Percentiles rank a stretch among this genome's conserved stretches.
Evolutionary conservation across 2,888 invertebrate genomes (phyloP).

Genomic region (Papilio demoleus): DNA sequence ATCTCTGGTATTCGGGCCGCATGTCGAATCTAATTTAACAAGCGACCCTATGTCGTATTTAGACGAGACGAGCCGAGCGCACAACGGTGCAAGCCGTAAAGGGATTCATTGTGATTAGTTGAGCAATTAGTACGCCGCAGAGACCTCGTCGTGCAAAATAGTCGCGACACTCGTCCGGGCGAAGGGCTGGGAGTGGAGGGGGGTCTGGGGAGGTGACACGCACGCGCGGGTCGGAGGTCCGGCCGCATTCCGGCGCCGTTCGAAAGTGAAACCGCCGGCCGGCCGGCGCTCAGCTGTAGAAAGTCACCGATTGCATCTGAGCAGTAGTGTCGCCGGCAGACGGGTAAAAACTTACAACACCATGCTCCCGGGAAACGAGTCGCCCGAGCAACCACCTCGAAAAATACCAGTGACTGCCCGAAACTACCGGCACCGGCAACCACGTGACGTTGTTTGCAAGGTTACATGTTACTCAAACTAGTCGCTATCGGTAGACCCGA

Average conservation of each 20-base stretch:
- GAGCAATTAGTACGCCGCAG: constrained; percentile 21
- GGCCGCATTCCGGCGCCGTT: constrained; percentile 79
- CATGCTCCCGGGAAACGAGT: constrained; percentile 73
- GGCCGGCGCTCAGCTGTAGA: constrained; percentile 76
- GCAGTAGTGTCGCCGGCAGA: constrained; percentile 63
- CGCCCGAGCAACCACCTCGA: too few species aligned
- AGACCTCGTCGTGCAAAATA: constrained; percentile 41
- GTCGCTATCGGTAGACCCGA: constrained; percentile 54
- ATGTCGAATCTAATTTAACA: constrained; percentile 67
- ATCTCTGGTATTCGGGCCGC: constrained; percentile 68
- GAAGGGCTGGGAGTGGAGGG: constrained; percentile 24
- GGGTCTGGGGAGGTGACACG: constrained; percentile 48
- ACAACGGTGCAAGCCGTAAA: constrained; percentile 47
- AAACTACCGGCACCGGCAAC: constrained; percentile 55
- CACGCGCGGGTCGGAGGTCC: constrained; percentile 77
- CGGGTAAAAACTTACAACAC: constrained; percentile 74
- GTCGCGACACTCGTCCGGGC: constrained; percentile 46
- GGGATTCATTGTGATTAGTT: constrained; percentile 25
- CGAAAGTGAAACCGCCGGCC: constrained; percentile 80
- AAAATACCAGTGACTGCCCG: too few species aligned
- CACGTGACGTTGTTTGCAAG: too few species aligned
- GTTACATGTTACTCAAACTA: too few species aligned
- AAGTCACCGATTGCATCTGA: constrained; percentile 79
- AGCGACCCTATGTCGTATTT: constrained; percentile 44
- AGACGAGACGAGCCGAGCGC: constrained; percentile 42